Percentiles rank a stretch among this genome's conserved stretches.
Evolutionary conservation across 2,888 invertebrate genomes (phyloP).

Genomic region (Nudaria mundana): DNA sequence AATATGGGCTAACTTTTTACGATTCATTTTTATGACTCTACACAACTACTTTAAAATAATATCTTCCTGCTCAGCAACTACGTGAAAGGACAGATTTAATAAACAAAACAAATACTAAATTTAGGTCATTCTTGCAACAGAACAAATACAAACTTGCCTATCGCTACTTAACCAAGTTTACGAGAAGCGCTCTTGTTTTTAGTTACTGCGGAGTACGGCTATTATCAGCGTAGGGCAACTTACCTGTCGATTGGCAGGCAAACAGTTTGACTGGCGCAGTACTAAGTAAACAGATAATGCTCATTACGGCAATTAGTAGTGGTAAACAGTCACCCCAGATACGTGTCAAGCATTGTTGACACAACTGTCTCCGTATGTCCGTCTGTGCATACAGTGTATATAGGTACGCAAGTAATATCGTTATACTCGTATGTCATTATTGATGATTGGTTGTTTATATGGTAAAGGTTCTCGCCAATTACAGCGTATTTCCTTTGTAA

Average conservation of each 20-base stretch:
- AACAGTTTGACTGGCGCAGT: conserved; percentile 56
- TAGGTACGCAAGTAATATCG: no score
- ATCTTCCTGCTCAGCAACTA: no score
- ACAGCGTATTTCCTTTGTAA: conserved; percentile 6
- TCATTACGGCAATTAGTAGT: conserved; percentile 73
- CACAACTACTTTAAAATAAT: no score
- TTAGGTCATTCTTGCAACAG: not conserved
- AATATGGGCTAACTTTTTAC: no score
- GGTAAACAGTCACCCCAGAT: conserved; percentile 66
- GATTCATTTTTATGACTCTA: no score
- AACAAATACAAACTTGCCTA: conserved; percentile 15
- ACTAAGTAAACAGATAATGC: conserved; percentile 64
- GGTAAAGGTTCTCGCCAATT: conserved; percentile 12
- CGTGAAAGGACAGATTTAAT: no score
- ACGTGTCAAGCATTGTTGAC: conserved; percentile 38
- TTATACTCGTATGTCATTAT: conserved; percentile 21
- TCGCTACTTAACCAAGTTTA: conserved; percentile 32
- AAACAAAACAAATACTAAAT: no score
- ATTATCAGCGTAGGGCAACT: conserved; percentile 47
- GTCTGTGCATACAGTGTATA: conserved; percentile 17
- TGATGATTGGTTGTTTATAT: conserved; percentile 25
- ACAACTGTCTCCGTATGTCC: conserved; percentile 30
- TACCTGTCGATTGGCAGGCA: conserved; percentile 56
- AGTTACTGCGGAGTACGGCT: conserved; percentile 34
- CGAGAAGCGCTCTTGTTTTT: conserved; percentile 23